These are phyloP conservation scores for Triops cancriformis DNA, from an alignment of 1,140 invertebrate species.

Conservation along the genomic window DNA sequence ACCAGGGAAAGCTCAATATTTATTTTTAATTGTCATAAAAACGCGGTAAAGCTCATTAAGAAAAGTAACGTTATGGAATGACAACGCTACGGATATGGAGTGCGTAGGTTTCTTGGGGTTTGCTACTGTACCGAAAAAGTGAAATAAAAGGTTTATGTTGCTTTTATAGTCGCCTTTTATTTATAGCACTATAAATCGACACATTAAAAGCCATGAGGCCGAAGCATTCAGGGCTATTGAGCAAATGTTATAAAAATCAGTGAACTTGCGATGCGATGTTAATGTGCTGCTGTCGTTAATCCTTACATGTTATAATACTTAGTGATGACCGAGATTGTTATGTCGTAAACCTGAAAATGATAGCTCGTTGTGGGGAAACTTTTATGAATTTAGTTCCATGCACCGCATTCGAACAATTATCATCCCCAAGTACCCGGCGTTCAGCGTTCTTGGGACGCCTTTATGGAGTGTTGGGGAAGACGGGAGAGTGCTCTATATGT, in stretches of 20 bases:
- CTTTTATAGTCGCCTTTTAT: slow-evolving; percentile 12
- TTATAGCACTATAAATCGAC: slow-evolving; percentile 14
- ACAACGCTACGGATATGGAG: no score
- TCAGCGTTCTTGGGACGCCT: not conserved
- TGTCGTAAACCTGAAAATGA: slow-evolving; percentile 10
- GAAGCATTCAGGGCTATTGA: not conserved
- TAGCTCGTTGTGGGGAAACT: not conserved
- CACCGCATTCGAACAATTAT: not conserved
- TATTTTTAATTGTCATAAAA: no score
- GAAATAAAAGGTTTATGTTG: slow-evolving; percentile 11
- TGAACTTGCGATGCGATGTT: slow-evolving; percentile 10
- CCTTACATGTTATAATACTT: slow-evolving; percentile 11
- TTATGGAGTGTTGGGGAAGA: not conserved
- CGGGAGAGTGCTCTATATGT: not conserved
- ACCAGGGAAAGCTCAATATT: no score
- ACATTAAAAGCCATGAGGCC: not conserved
- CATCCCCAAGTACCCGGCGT: not conserved
- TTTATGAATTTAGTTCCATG: slow-evolving; percentile 7
- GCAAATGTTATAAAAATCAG: slow-evolving; percentile 14
- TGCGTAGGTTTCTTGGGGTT: no score
- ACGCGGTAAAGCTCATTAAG: no score
- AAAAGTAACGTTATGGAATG: no score
- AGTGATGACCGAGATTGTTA: slow-evolving; percentile 10
- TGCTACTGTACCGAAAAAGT: not conserved
- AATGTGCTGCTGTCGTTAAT: not conserved